A percentile compares a stretch with the other conserved stretches of the same genome.
phyloP scores from a whole-genome alignment of 2,113 vertebrate species.

The Myanophis thanlyinensis region DNA sequence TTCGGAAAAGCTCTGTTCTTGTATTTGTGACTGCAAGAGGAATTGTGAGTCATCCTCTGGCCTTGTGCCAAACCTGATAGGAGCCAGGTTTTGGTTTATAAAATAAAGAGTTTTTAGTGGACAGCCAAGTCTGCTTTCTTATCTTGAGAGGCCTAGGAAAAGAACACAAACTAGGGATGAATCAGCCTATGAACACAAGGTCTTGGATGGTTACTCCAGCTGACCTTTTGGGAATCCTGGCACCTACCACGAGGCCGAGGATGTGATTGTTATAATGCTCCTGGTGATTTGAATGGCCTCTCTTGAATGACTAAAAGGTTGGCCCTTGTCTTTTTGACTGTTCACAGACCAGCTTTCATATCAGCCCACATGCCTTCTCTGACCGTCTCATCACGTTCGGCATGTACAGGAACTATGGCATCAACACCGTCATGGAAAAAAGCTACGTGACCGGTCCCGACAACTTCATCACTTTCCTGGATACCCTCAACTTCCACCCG shows the following conservation, averaged over 20 bases:
- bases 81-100: too few relatives aligned
- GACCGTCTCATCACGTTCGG: conserved; percentile 51
- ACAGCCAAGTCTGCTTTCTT: too few relatives aligned
- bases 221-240: neutral
- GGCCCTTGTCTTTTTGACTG: neutral
- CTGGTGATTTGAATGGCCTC: neutral
- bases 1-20: too few relatives aligned
- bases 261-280: neutral
- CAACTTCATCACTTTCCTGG: conserved; percentile 37
- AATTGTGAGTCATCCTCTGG: too few relatives aligned
- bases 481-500: conserved; percentile 62
- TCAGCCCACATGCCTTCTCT: conserved; percentile 58
- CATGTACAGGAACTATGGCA: conserved; percentile 66
- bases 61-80: too few relatives aligned
- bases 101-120: too few relatives aligned
- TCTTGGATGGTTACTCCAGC: neutral
- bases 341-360: conserved; percentile 68
- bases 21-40: too few relatives aligned
- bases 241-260: neutral
- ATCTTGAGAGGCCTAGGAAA: too few relatives aligned
- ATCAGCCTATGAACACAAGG: neutral
- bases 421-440: conserved; percentile 69
- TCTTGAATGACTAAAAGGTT: neutral
- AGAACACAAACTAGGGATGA: too few relatives aligned
- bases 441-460: conserved; percentile 48